A percentile compares a stretch with the other conserved stretches of the same genome.
These are phyloP conservation scores for Archips xylosteana DNA, from an alignment of 2,888 invertebrate species.

Conservation along the genomic window DNA sequence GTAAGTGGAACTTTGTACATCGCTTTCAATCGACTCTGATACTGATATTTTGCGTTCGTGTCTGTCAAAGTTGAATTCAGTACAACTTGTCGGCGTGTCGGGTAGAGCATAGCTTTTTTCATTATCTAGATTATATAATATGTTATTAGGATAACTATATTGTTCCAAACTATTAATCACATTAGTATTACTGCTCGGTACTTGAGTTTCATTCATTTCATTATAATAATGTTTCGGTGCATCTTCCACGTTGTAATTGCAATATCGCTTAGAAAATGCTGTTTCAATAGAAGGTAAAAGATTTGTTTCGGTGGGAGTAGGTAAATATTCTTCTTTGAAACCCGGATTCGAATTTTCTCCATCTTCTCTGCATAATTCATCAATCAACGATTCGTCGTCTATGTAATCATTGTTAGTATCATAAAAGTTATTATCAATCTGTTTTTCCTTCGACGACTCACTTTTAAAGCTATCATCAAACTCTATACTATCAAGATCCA, in stretches of 20 bases:
- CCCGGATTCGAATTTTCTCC: conserved; percentile 64
- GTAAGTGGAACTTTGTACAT: conserved; percentile 74
- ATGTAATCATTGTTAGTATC: conserved; percentile 74
- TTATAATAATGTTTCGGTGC: conserved; percentile 50
- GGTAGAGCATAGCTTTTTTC: conserved; percentile 72
- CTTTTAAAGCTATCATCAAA: conserved; percentile 70
- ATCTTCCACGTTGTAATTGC: conserved; percentile 64
- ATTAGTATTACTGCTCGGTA: conserved; percentile 51
- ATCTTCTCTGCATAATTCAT: conserved; percentile 80
- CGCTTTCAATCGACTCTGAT: conserved; percentile 78
- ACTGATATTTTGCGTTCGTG: conserved; percentile 72
- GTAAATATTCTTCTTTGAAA: conserved; percentile 71
- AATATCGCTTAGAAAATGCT: conserved; percentile 75
- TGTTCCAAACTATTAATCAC: conserved; percentile 73
- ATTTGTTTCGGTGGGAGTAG: conserved; percentile 62
- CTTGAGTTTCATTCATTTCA: conserved; percentile 47
- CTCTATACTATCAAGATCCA: conserved; percentile 77
- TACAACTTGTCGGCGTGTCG: conserved; percentile 78
- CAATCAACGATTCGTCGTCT: conserved; percentile 79
- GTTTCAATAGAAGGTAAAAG: conserved; percentile 79
- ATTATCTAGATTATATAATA: conserved; percentile 71
- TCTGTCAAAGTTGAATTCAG: conserved; percentile 73
- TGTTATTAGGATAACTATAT: conserved; percentile 80
- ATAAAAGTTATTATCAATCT: conserved; percentile 54
- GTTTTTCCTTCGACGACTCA: conserved; percentile 54